phyloP scores from a whole-genome alignment of 2,888 invertebrate genomes.

The Chaetogeoica ovagalla region DNA sequence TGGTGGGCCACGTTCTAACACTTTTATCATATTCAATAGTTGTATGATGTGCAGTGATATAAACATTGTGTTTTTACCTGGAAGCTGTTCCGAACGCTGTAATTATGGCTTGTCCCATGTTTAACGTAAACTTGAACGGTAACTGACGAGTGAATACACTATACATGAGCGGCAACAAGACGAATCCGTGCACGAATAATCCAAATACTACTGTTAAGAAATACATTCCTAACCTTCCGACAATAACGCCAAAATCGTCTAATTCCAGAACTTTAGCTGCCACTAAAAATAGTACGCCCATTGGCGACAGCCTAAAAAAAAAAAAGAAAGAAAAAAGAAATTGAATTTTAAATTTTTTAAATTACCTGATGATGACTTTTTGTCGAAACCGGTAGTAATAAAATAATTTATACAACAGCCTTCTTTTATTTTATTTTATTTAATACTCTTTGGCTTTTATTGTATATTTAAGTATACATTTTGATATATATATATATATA shows the following conservation, averaged over 20 bases:
- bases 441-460: too few species aligned
- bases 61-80: conserved; percentile 62
- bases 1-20: too few species aligned
- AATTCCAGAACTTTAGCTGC: conserved; percentile 91
- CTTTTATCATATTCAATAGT: too few species aligned
- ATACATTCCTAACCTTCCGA: conserved; percentile 88
- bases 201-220: conserved; percentile 92
- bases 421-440: too few species aligned
- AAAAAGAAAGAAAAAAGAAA: too few species aligned
- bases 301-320: conserved; percentile 77
- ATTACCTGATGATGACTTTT: too few species aligned
- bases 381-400: too few species aligned
- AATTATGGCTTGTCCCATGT: conserved; percentile 87
- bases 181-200: conserved; percentile 86
- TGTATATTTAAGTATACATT: too few species aligned
- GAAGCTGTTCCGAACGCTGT: conserved; percentile 97
- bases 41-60: not conserved
- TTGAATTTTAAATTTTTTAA: too few species aligned
- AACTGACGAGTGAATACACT: conserved; percentile 78
- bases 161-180: conserved; percentile 85
- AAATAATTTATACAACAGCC: too few species aligned
- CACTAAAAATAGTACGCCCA: conserved; percentile 86
- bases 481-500: too few species aligned
- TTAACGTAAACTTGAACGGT: conserved; percentile 79
- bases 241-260: conserved; percentile 78